Percentiles rank a stretch among this genome's conserved stretches.
Evolutionary conservation across 2,888 invertebrate genomes (phyloP).

Genomic region (Iselma pallidipennis): DNA sequence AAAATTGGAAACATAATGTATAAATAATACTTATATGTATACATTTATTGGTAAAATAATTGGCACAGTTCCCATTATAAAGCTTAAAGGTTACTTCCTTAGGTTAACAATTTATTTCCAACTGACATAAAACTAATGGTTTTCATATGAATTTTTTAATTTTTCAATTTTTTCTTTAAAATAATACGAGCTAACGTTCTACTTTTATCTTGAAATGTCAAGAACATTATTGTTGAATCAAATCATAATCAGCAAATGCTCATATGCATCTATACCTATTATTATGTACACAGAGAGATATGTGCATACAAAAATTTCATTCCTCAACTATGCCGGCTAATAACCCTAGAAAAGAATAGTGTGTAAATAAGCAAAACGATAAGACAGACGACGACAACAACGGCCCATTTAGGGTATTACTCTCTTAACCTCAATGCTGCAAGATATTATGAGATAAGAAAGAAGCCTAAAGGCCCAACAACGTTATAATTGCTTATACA

Average conservation of each 20-base stretch:
- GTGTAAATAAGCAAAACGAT: neutral
- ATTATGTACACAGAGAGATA: too few species aligned
- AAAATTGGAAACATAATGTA: neutral
- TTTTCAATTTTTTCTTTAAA: neutral
- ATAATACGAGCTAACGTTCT: neutral
- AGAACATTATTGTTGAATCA: too few species aligned
- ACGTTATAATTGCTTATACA: constrained; percentile 38
- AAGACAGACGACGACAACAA: constrained; percentile 11
- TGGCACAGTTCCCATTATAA: neutral
- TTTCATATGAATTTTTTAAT: neutral
- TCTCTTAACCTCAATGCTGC: constrained; percentile 38
- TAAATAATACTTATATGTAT: neutral
- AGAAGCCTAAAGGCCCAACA: constrained; percentile 32
- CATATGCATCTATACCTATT: too few species aligned
- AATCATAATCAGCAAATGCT: neutral
- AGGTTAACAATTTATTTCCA: neutral
- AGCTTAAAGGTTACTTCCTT: neutral
- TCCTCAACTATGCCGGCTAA: neutral
- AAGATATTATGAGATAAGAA: constrained; percentile 34
- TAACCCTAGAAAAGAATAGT: neutral
- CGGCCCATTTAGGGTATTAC: constrained; percentile 37
- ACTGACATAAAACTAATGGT: neutral
- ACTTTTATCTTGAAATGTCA: neutral
- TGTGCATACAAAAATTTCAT: neutral
- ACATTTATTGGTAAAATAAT: neutral